A percentile compares a stretch with the other conserved stretches of the same genome.
These are phyloP conservation scores for Pyrrhosoma nymphula DNA, from an alignment of 2,888 invertebrate species.

Conservation along the genomic window DNA sequence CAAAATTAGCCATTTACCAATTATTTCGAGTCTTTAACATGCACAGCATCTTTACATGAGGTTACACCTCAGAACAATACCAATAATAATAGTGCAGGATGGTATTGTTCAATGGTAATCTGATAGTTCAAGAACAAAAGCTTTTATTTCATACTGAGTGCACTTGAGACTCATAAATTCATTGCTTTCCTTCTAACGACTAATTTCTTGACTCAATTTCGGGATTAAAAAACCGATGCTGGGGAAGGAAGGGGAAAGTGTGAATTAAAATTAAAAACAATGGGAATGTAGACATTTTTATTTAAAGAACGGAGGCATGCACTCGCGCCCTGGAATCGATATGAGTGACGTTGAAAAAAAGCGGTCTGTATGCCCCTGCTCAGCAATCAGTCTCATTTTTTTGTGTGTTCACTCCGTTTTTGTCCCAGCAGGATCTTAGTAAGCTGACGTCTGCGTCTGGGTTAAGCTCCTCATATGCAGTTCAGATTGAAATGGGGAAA, in stretches of 20 bases:
- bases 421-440: constrained; percentile 21
- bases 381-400: constrained; percentile 25
- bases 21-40: too few species aligned
- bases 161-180: too few species aligned
- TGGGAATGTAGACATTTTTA: neutral
- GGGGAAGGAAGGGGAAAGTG: neutral
- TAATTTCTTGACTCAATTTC: neutral
- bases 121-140: too few species aligned
- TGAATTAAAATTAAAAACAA: neutral
- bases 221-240: neutral
- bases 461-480: constrained; percentile 62
- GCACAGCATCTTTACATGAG: too few species aligned
- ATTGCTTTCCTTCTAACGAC: too few species aligned
- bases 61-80: too few species aligned
- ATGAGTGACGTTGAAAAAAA: constrained; percentile 2
- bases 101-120: too few species aligned
- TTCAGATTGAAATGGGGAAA: constrained; percentile 21
- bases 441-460: constrained; percentile 60
- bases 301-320: neutral
- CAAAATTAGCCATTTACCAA: too few species aligned
- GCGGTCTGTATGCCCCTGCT: constrained; percentile 42
- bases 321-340: constrained; percentile 5
- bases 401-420: neutral
- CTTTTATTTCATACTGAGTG: too few species aligned
- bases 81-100: too few species aligned